Percentiles rank a stretch among this genome's conserved stretches.
Evolutionary conservation across 1,140 invertebrate genomes (phyloP).

Genomic region (Frieseomelitta varia): DNA sequence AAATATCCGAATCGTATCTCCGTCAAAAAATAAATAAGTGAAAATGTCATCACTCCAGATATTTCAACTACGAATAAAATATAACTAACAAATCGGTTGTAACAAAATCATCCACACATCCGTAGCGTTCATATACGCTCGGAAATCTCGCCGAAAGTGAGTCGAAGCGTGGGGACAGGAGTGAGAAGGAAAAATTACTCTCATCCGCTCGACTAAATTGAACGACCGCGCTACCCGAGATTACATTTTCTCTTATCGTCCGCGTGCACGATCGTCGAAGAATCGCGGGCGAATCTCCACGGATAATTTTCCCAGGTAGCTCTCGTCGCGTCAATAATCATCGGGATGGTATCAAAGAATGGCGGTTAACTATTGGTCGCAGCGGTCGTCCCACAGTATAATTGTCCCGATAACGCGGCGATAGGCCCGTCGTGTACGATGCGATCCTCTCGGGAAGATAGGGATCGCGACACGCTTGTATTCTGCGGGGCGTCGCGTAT

Average conservation of each 20-base stretch:
- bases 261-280: background rate
- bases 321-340: background rate
- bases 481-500: constrained; percentile 35
- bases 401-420: constrained; percentile 39
- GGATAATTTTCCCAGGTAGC: background rate
- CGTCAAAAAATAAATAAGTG: no score
- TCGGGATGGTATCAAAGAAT: constrained; percentile 18
- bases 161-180: no score
- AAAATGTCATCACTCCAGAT: no score
- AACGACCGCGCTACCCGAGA: background rate
- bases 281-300: background rate
- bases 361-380: background rate
- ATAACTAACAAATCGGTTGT: no score
- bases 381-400: constrained; percentile 28
- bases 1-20: no score
- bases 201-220: no score
- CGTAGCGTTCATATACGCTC: no score
- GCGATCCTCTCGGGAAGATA: constrained; percentile 29
- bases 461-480: constrained; percentile 14
- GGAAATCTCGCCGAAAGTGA: no score
- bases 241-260: background rate
- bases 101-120: no score
- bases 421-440: constrained; percentile 18
- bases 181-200: no score
- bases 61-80: no score